phyloP scores from a whole-genome alignment of 1,140 invertebrate genomes.

The Ctenoplectra terminalis region DNA sequence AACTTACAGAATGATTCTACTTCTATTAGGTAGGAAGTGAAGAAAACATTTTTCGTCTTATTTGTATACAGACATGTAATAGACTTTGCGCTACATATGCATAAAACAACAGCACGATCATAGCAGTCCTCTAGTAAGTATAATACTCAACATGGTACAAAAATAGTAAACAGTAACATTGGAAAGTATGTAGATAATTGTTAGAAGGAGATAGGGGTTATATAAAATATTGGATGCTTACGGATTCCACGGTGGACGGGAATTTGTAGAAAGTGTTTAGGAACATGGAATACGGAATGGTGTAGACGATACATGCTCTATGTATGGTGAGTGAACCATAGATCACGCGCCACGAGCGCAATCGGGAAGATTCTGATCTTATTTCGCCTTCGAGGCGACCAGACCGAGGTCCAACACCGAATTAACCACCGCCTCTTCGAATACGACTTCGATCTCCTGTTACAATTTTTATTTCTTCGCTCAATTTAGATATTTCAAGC shows the following conservation, averaged over 20 bases:
- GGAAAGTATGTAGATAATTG: not conserved
- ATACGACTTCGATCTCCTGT: constrained; percentile 67
- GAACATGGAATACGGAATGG: constrained; percentile 44
- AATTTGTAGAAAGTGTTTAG: constrained; percentile 44
- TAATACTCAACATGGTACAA: not conserved
- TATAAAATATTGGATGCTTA: constrained; percentile 47
- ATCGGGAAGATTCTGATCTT: constrained; percentile 69
- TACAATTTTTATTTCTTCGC: constrained; percentile 65
- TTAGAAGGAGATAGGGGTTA: not conserved
- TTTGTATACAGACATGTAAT: constrained; percentile 21
- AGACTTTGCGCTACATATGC: constrained; percentile 9
- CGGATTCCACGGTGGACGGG: constrained; percentile 30
- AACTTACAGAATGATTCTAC: not conserved
- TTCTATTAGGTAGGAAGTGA: constrained; percentile 5
- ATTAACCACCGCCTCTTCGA: constrained; percentile 66
- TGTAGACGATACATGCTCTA: constrained; percentile 56
- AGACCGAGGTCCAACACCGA: constrained; percentile 66
- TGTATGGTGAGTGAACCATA: constrained; percentile 65
- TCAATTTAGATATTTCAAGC: constrained; percentile 41
- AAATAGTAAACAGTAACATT: not conserved
- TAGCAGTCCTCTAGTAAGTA: not conserved
- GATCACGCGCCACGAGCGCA: constrained; percentile 65
- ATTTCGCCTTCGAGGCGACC: constrained; percentile 67
- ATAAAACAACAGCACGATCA: constrained; percentile 5
- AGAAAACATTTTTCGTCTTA: constrained; percentile 9